Evolutionary conservation across 2,888 invertebrate species (phyloP).

Genomic region (Lasioglossum marginatum): DNA sequence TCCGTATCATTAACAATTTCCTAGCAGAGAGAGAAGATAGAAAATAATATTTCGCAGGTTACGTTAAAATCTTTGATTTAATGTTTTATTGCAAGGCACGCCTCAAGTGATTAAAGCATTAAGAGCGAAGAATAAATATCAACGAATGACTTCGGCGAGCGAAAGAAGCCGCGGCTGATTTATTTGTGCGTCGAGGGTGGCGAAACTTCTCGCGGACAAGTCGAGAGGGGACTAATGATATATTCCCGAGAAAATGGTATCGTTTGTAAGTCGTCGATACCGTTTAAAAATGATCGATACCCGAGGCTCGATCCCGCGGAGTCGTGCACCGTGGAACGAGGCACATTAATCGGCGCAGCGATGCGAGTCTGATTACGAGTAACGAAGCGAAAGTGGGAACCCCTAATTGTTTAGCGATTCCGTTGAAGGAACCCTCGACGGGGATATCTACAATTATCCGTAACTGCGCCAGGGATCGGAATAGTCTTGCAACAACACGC

Average conservation of each 20-base stretch:
- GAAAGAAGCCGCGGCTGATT: not conserved
- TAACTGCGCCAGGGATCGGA: conserved; percentile 44
- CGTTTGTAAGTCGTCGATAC: not conserved
- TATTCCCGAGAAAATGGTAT: not conserved
- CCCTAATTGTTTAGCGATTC: conserved; percentile 51
- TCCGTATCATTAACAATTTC: not conserved
- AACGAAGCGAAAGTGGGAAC: conserved; percentile 50
- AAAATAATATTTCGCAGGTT: not conserved
- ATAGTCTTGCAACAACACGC: conserved; percentile 55
- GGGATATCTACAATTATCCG: conserved; percentile 52
- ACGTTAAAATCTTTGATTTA: not conserved
- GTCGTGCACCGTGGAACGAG: not conserved
- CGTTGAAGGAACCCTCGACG: conserved; percentile 56
- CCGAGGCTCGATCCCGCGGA: not conserved
- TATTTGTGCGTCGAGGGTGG: not conserved
- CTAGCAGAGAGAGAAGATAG: not conserved
- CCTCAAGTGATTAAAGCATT: not conserved
- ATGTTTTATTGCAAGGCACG: not conserved
- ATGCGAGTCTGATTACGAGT: conserved; percentile 35
- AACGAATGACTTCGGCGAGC: not conserved
- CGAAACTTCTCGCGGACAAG: not conserved
- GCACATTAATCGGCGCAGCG: conserved; percentile 14
- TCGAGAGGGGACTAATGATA: not conserved
- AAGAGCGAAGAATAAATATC: not conserved
- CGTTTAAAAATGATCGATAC: conserved; percentile 1